Conservation (phyloP, 30 jellyfish, hydroid and myxozoan species). For the Mastigias papua region DNA sequence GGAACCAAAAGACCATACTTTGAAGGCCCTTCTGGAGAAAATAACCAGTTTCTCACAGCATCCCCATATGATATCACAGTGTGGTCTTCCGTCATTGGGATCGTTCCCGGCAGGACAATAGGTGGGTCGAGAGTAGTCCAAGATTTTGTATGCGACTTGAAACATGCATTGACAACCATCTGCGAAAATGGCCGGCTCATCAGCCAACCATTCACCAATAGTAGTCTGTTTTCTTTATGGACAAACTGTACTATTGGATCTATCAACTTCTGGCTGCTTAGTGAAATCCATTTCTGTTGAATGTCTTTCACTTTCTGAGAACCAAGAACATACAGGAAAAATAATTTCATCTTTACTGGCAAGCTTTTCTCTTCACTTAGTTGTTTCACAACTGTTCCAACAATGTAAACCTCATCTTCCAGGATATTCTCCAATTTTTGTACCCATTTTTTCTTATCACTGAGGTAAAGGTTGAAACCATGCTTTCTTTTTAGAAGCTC, state of each 20-base stretch:
- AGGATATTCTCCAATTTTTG: slow-evolving; percentile 39
- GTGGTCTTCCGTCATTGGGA: slow-evolving; percentile 3
- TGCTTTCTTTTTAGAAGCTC: slow-evolving; percentile 41
- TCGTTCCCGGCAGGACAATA: not conserved
- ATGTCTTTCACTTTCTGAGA: slow-evolving; percentile 27
- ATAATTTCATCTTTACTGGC: slow-evolving; percentile 55
- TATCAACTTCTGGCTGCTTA: slow-evolving; percentile 17
- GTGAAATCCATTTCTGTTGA: slow-evolving; percentile 8
- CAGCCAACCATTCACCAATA: slow-evolving; percentile 38
- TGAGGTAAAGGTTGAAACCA: slow-evolving; percentile 45
- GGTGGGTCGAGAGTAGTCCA: slow-evolving; percentile 13
- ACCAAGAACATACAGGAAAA: slow-evolving; percentile 37
- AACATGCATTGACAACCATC: slow-evolving; percentile 18
- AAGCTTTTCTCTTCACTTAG: slow-evolving; percentile 14
- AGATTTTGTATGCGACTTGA: slow-evolving; percentile 43
- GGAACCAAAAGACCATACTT: slow-evolving; percentile 5
- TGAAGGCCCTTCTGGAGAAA: slow-evolving; percentile 19
- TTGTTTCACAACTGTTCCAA: slow-evolving; percentile 56
- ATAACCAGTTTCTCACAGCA: slow-evolving; percentile 54
- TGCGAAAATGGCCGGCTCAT: slow-evolving; percentile 24
- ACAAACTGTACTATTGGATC: slow-evolving; percentile 42
- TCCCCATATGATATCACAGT: slow-evolving; percentile 35
- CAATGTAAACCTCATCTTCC: slow-evolving; percentile 46
- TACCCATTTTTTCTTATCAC: slow-evolving; percentile 26
- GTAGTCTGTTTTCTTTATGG: slow-evolving; percentile 1